Conservation (phyloP, 2,113 vertebrate genomes). For the Trinectes maculatus region DNA sequence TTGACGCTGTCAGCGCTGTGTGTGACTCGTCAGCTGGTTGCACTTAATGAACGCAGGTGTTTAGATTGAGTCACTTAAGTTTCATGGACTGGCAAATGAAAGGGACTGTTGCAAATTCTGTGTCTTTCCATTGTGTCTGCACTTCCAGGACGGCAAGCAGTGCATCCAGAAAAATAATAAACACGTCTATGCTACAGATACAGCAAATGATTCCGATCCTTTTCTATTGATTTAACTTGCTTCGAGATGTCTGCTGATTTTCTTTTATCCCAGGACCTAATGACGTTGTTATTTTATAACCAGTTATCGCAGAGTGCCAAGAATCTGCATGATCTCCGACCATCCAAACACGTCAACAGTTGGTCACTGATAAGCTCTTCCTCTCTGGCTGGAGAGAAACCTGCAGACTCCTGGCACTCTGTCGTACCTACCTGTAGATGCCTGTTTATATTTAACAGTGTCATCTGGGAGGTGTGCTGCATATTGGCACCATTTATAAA, state of each 20-base stretch:
- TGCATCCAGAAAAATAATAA: neutral
- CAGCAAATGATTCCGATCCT: neutral
- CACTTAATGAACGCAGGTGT: conserved; percentile 6
- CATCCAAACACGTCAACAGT: conserved; percentile 10
- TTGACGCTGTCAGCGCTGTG: conserved; percentile 10
- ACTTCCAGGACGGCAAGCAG: neutral
- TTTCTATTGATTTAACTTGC: too few relatives aligned
- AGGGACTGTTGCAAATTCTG: neutral
- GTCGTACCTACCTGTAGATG: conserved; percentile 4
- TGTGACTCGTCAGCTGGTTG: conserved; percentile 1
- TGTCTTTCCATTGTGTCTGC: neutral
- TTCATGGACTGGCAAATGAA: conserved; percentile 3
- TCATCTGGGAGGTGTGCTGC: conserved; percentile 34
- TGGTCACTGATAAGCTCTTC: conserved; percentile 41
- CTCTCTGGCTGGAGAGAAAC: conserved; percentile 34
- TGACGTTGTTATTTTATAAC: neutral
- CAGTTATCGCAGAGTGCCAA: conserved; percentile 17
- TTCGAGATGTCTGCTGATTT: neutral
- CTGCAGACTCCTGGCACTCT: conserved; percentile 44
- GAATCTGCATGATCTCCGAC: conserved; percentile 22
- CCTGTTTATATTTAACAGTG: conserved; percentile 16
- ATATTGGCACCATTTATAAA: conserved; percentile 32
- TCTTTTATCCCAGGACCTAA: neutral
- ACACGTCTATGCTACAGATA: neutral
- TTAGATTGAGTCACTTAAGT: conserved; percentile 7